Conservation (phyloP, 2,797 vertebrate genomes). For the Sebastes kiyomatsui region DNA sequence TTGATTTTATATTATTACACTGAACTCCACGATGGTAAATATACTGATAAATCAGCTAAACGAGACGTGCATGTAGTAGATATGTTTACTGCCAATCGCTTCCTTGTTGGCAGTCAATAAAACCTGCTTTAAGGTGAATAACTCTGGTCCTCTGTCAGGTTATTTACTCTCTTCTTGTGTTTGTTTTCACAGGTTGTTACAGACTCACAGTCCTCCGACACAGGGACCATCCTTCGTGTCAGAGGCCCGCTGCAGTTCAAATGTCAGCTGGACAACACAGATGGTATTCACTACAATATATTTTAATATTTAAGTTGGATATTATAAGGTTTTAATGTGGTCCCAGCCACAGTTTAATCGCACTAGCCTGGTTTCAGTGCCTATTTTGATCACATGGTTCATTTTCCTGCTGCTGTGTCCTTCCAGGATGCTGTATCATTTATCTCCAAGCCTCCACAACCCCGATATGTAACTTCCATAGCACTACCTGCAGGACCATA, state of each 20-base stretch:
- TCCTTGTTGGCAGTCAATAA: neutral
- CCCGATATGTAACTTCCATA: too few relatives aligned
- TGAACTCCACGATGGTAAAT: constrained; percentile 59
- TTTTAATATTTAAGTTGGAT: neutral
- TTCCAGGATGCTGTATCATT: neutral
- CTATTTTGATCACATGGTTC: neutral
- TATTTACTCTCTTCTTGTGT: neutral
- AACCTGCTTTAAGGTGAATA: neutral
- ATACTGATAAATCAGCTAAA: neutral
- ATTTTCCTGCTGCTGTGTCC: neutral
- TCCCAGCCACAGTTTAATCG: neutral
- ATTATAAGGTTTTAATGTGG: neutral
- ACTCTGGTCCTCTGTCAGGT: neutral
- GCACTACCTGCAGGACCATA: too few relatives aligned
- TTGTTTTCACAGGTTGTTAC: constrained; percentile 57
- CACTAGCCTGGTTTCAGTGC: neutral
- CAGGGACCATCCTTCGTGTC: constrained; percentile 84
- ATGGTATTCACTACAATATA: constrained; percentile 77
- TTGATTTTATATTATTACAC: neutral
- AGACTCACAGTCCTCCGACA: constrained; percentile 67
- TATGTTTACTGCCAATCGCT: too few relatives aligned
- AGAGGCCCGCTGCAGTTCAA: constrained; percentile 89
- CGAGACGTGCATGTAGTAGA: neutral
- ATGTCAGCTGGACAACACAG: constrained; percentile 86
- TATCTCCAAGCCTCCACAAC: neutral